A percentile compares a stretch with the other conserved stretches of the same genome.
These are phyloP conservation scores for Hemichromis elongatus DNA, from an alignment of 2,113 vertebrate species.

Conservation along the genomic window DNA sequence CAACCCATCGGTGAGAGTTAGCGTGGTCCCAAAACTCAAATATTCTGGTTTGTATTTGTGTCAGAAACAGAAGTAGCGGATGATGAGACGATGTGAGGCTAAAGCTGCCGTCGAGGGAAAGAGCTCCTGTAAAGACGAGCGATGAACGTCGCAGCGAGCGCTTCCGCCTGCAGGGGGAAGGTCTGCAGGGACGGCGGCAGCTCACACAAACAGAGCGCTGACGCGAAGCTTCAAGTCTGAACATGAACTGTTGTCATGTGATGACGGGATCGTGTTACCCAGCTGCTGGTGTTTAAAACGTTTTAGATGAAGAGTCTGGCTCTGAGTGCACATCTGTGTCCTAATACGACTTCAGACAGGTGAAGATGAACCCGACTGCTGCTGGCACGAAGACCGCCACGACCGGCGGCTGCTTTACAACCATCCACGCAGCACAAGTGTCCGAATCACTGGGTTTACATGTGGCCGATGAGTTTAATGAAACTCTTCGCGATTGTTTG, in stretches of 20 bases:
- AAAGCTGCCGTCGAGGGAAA: background rate
- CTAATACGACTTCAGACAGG: background rate
- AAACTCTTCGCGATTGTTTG: background rate
- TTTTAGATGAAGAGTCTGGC: background rate
- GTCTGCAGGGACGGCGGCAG: background rate
- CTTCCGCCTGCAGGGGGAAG: background rate
- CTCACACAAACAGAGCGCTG: background rate
- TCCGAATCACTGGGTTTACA: background rate
- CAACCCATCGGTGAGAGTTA: background rate
- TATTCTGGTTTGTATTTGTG: accelerated
- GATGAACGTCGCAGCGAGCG: background rate
- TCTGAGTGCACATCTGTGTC: background rate
- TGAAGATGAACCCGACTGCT: background rate
- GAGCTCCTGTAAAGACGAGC: background rate
- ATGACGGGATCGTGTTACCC: background rate
- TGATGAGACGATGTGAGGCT: background rate
- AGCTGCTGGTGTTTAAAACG: background rate
- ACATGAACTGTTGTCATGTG: background rate
- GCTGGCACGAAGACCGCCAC: background rate
- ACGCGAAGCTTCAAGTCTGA: background rate
- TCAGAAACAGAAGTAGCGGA: background rate
- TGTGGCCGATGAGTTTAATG: background rate
- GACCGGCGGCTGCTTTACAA: too few relatives aligned
- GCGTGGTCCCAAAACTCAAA: background rate
- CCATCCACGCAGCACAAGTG: too few relatives aligned